These are phyloP conservation scores for Schizothorax lantsangensis DNA, from an alignment of 2,797 vertebrate species.

Conservation along the genomic window DNA sequence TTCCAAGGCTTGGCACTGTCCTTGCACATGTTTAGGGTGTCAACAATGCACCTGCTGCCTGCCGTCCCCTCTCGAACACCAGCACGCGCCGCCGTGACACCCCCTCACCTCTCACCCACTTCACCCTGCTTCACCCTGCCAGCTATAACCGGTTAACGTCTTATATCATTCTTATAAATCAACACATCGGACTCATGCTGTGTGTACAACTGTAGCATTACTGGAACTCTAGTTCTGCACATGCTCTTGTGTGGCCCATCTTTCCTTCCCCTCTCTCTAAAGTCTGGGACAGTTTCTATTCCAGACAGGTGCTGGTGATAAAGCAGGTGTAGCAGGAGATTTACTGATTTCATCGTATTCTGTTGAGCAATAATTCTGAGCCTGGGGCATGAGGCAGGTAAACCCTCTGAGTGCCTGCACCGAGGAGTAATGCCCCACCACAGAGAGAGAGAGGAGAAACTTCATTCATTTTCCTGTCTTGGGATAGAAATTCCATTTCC, in stretches of 20 bases:
- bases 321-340: conserved; percentile 64
- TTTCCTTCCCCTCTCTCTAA: not conserved
- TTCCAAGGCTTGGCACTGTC: conserved; percentile 63
- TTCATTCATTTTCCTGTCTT: not conserved
- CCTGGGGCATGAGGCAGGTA: conserved; percentile 43
- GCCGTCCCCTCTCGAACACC: conserved; percentile 49
- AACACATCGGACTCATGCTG: not conserved
- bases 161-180: not conserved
- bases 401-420: conserved; percentile 16
- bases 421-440: not conserved
- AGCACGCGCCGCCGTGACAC: conserved; percentile 60
- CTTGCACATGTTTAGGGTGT: conserved; percentile 68
- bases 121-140: conserved; percentile 9
- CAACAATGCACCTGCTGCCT: conserved; percentile 68
- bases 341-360: conserved; percentile 62
- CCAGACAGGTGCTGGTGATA: conserved; percentile 58
- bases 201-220: conserved; percentile 7
- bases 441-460: not conserved
- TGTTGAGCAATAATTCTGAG: conserved; percentile 61
- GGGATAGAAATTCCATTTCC: not conserved
- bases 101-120: conserved; percentile 40
- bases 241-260: conserved; percentile 16
- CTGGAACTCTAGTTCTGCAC: not conserved
- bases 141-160: conserved; percentile 31
- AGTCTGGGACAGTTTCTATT: conserved; percentile 33